phyloP scores from a whole-genome alignment of 2,888 invertebrate genomes.

The Morinoia aosen region DNA sequence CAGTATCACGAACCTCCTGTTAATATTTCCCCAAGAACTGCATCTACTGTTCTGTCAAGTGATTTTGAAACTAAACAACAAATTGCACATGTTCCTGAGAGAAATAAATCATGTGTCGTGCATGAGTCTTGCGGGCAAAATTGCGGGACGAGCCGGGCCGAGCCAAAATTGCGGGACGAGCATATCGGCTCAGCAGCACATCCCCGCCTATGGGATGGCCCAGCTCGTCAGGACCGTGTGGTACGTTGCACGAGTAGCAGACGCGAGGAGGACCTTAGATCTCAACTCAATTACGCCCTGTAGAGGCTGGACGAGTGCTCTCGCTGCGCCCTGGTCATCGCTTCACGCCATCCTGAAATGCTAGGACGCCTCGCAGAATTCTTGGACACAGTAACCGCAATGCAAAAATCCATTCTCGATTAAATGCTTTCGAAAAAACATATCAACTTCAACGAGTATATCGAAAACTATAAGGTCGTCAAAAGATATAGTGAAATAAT shows the following conservation, averaged over 20 bases:
- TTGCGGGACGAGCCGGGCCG: not conserved
- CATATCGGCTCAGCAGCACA: not conserved
- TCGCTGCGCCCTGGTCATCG: not conserved
- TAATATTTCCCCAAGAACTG: not conserved
- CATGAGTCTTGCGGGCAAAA: not conserved
- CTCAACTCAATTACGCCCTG: conserved; percentile 42
- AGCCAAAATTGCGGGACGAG: not conserved
- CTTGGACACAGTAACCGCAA: not conserved
- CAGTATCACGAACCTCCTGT: not conserved
- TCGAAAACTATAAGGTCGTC: not conserved
- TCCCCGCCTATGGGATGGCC: not conserved
- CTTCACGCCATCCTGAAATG: conserved; percentile 29
- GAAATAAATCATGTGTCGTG: not conserved
- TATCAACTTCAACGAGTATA: not conserved
- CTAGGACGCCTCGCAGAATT: not conserved
- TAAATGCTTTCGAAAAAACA: not conserved
- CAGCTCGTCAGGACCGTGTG: not conserved
- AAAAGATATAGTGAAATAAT: not conserved
- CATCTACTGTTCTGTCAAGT: not conserved
- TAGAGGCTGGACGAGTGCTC: conserved; percentile 13
- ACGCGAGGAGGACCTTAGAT: not conserved
- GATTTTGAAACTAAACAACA: not conserved
- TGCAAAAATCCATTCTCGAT: not conserved
- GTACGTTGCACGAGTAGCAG: not conserved
- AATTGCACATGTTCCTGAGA: not conserved